Base-by-base conservation (phyloP, 2,888 invertebrate species). In the Ectemnius lituratus region DNA sequence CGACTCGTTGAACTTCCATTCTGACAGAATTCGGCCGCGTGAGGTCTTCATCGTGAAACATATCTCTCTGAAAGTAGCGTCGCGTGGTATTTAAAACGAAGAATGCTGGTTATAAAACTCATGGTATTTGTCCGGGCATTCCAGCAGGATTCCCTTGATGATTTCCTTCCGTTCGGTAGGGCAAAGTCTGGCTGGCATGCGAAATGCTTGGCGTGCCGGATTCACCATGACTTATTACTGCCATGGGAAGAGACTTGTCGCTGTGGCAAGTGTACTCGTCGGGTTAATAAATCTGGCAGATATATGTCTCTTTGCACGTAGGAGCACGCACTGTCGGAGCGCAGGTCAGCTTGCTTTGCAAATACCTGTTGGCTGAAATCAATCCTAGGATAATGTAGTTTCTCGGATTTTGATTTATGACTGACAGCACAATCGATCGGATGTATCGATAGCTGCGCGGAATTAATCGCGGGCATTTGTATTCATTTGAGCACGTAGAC, bases 101-200 rank as follows among this genome's bases (percentile, higher is more conserved):
- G 67, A 59, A 67, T 72, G 63, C 63, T 47, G 68, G 57, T 61
- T 64, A 73, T 68, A 63, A 68, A 68, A 68, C 46, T 14, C n/a
- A 2, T 4, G 57, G 63, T 60, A 64, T 73, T 73, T 62, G 58
- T 45, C 65, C 65, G 18, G 69, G 58, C 28, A 62, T 73, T 47
- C 52, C 69, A 64, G 13, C 49, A 18, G 13, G 65, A 46, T 69
- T 28, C 27, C 61, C n/a, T 52, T 52, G 27, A 64, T 47, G 68
- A 57, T 65, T 73, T 69, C 65, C 73, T 69, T 65, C 65, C 73
- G 61, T 73, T 69, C 63, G 63, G 62, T 45, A 61, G 62, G 64
- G 47, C 68, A 63, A 63, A 11, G 8, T 37, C 37, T 37, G 37
- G 8, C 37, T 27, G 74, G 70, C 52, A 74, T 74, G 62, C 61